Evolutionary conservation across 2,113 vertebrate genomes (phyloP).

Genomic region (Geococcyx californianus): DNA sequence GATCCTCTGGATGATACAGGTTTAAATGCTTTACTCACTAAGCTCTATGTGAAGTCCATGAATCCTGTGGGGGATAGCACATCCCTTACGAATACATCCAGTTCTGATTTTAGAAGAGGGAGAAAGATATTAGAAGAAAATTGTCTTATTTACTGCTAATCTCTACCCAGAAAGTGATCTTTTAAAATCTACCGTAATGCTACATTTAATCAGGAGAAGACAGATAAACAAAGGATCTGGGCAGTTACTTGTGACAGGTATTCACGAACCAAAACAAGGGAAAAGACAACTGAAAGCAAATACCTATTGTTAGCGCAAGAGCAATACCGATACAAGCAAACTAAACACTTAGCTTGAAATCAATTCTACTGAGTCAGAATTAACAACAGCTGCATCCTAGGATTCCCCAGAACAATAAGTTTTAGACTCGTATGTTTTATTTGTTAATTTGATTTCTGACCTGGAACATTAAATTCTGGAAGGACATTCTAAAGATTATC

Average conservation of each 20-base stretch:
- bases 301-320: background rate
- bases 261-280: background rate
- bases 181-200: background rate
- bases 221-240: background rate
- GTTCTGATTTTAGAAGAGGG: background rate
- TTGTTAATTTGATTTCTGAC: background rate
- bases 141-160: background rate
- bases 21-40: background rate
- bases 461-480: background rate
- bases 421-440: background rate
- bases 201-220: conserved; percentile 1
- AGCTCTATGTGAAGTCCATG: background rate
- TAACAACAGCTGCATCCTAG: background rate
- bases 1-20: background rate
- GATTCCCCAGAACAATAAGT: background rate
- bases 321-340: background rate
- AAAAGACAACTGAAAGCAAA: conserved; percentile 12
- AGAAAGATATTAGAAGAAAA: background rate
- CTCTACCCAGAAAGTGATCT: background rate
- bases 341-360: background rate
- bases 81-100: background rate
- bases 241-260: background rate
- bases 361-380: background rate
- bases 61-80: background rate
- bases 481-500: background rate